Base-by-base conservation (phyloP, 2,797 vertebrate species). In the Sebastes flavidus region DNA sequence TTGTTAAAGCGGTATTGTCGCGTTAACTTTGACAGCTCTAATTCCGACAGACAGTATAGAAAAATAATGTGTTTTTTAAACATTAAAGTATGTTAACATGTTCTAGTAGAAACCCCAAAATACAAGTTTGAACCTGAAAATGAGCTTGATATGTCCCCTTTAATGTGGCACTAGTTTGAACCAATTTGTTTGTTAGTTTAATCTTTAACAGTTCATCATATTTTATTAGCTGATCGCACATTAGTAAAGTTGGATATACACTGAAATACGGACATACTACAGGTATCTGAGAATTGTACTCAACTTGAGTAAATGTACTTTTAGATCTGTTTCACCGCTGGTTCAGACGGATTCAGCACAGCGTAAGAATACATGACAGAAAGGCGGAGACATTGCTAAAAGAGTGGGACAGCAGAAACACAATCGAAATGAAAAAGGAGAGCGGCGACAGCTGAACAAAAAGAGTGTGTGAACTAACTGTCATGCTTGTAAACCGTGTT, bases 401-500 rank as follows among this genome's bases (percentile, higher is more conserved):
- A 3, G 29, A 63, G 8, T 18, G 11, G 8, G n/a, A 42, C 25
- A n/a, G 59, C 46, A 75, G 30, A 49, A 14, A 22, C 24, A 72
- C 10, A 77, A 32, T 22, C 22, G 25, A 25, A 74, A 72, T 22
- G 30, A 59, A 62, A 52, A 68, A 55, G 12, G 27, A 36, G n/a
- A 22, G 18, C 1, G 7, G 60, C 32, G 65, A 78, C 59, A 55
- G 46, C 24, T 75, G 46, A 77, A 58, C 59, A 32, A 34, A 42
- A 60, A 3, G 16, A 60, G 36, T 61, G 58, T 74, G 76, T 60
- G 73, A 81, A 77, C 66, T 56, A 67, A 67, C 65, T 38, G 52
- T 65, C 38, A 58, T 32, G 78, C 36, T 46, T 70, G 69, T 68
- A 58, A 82, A 72, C 7, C 7, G 8, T 32, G 55, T 68, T 59